Evolutionary conservation across 1,140 invertebrate genomes (phyloP).

Genomic region (Microvelia longipes): DNA sequence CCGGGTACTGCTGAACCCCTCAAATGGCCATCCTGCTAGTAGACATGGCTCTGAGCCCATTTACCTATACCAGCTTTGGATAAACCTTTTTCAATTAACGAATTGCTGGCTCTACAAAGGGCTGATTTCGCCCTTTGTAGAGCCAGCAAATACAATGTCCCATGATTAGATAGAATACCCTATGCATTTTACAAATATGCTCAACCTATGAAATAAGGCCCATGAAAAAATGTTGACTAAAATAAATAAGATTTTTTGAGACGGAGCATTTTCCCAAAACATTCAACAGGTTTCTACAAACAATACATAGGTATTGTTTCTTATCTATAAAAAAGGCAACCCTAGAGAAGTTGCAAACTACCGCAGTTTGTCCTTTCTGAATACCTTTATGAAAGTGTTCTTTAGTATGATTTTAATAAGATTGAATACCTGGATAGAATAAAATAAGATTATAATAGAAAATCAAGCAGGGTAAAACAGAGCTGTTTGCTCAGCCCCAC

Average conservation of each 20-base stretch:
- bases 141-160: not conserved
- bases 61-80: not conserved
- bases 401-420: not conserved
- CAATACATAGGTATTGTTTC: not conserved
- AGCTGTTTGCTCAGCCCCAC: not conserved
- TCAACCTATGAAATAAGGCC: not conserved
- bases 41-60: no score
- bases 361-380: not conserved
- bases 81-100: not conserved
- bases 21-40: no score
- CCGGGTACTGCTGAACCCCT: no score
- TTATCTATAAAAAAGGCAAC: not conserved
- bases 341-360: not conserved
- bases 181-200: not conserved
- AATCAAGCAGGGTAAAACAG: not conserved
- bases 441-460: not conserved
- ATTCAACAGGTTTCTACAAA: no score
- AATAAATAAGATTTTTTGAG: not conserved
- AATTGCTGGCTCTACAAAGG: no score
- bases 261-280: not conserved
- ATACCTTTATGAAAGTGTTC: not conserved
- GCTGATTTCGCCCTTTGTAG: not conserved
- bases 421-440: not conserved
- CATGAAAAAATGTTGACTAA: not conserved
- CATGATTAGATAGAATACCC: not conserved